Evolutionary conservation across 1,140 invertebrate species (phyloP).

Genomic region (Goniozus legneri): DNA sequence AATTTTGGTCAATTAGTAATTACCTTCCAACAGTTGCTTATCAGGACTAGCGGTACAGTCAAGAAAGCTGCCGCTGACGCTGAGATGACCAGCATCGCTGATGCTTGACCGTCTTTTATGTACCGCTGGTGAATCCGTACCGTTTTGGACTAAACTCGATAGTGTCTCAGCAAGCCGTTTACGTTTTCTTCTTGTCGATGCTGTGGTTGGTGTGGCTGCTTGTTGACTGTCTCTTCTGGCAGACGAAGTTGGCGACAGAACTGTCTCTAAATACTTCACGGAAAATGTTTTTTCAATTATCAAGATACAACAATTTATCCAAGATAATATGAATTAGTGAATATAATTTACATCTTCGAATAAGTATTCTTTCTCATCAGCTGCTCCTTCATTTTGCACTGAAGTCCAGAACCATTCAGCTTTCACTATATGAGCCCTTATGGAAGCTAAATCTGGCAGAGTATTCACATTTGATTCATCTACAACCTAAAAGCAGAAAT

Average conservation of each 20-base stretch:
- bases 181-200: slow-evolving; percentile 63
- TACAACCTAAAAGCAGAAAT: slow-evolving; percentile 62
- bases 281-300: slow-evolving; percentile 15
- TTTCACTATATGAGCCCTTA: slow-evolving; percentile 72
- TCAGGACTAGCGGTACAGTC: slow-evolving; percentile 80
- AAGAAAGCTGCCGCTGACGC: slow-evolving; percentile 80
- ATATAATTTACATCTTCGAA: slow-evolving; percentile 68
- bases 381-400: slow-evolving; percentile 91
- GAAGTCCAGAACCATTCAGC: slow-evolving; percentile 97
- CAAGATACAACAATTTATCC: slow-evolving; percentile 10
- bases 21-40: slow-evolving; percentile 62
- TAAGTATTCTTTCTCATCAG: slow-evolving; percentile 83
- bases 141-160: slow-evolving; percentile 55
- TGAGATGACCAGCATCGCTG: slow-evolving; percentile 77
- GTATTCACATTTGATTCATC: slow-evolving; percentile 71
- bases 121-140: slow-evolving; percentile 57
- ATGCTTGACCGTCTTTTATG: slow-evolving; percentile 78
- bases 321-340: slow-evolving; percentile 10
- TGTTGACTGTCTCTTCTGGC: slow-evolving; percentile 47
- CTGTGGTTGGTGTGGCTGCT: slow-evolving; percentile 48
- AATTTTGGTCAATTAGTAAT: not conserved
- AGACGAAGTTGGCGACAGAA: slow-evolving; percentile 56
- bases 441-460: slow-evolving; percentile 61
- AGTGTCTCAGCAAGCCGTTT: slow-evolving; percentile 66
- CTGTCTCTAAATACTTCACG: slow-evolving; percentile 60